Conservation (phyloP, 2,888 invertebrate species). For the Zaprionus lineosus region DNA sequence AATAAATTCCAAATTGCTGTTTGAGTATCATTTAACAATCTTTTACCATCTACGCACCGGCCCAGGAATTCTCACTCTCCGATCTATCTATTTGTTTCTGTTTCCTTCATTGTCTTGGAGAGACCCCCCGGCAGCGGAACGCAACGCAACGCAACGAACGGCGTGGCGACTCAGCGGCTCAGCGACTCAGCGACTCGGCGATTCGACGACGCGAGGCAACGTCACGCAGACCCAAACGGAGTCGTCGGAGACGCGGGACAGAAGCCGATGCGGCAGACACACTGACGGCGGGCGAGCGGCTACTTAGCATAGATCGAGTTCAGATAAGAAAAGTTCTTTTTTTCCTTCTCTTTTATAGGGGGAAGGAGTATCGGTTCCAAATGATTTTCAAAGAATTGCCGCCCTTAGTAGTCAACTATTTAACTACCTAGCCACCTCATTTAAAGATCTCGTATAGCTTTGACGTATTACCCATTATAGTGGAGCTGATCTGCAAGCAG, state of each 20-base stretch:
- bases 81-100: neutral
- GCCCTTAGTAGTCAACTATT: neutral
- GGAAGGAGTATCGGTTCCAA: slow-evolving; percentile 28
- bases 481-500: neutral
- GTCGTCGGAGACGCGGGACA: slow-evolving; percentile 16
- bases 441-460: no score
- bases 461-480: no score
- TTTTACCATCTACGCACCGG: slow-evolving; percentile 63
- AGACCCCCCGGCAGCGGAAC: slow-evolving; percentile 43
- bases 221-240: slow-evolving; percentile 37
- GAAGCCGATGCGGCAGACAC: slow-evolving; percentile 63
- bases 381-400: slow-evolving; percentile 43
- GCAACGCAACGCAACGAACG: neutral
- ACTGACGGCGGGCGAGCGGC: slow-evolving; percentile 50
- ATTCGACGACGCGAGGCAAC: slow-evolving; percentile 5
- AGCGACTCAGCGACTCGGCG: no score
- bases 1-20: slow-evolving; percentile 74
- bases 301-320: slow-evolving; percentile 57
- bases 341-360: no score
- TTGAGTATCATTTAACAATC: slow-evolving; percentile 75
- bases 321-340: slow-evolving; percentile 62
- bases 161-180: no score
- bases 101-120: slow-evolving; percentile 3
- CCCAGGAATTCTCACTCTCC: slow-evolving; percentile 7
- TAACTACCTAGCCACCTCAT: no score